Percentiles rank a stretch among this genome's conserved stretches.
Evolutionary conservation across 2,797 vertebrate genomes (phyloP).

Genomic region (Lycodopsis pacificus): DNA sequence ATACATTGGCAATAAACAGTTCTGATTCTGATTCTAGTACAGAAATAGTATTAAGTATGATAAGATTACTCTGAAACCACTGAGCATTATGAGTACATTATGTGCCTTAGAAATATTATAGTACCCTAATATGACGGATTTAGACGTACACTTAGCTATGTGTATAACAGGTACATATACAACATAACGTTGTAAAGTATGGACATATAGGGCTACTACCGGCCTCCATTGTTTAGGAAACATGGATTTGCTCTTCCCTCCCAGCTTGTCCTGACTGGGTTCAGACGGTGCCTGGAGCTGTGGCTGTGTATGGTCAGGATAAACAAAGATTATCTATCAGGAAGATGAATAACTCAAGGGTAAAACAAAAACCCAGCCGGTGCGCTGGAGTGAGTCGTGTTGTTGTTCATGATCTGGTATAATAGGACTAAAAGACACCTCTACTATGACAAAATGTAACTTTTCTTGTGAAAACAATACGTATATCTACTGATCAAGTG

Average conservation of each 20-base stretch:
- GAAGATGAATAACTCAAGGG: conserved; percentile 57
- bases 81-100: not conserved
- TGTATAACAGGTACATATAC: conserved; percentile 25
- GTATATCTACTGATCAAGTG: not conserved
- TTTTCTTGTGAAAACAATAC: not conserved
- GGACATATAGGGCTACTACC: conserved; percentile 18
- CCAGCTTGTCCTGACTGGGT: conserved; percentile 66
- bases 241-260: conserved; percentile 46
- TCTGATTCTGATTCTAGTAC: not conserved
- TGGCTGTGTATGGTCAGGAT: conserved; percentile 56
- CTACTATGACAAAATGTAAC: not conserved
- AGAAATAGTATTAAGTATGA: not conserved
- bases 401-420: not conserved
- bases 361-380: conserved; percentile 25
- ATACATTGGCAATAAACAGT: too few species aligned
- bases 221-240: conserved; percentile 35
- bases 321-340: conserved; percentile 59
- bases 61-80: conserved; percentile 4
- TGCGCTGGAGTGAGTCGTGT: conserved; percentile 4
- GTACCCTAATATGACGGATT: not conserved
- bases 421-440: not conserved
- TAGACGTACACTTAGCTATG: not conserved
- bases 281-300: conserved; percentile 59
- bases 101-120: not conserved
- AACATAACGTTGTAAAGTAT: conserved; percentile 11